Conservation (phyloP, 2,113 vertebrate species). For the Crotalus tigris region DNA sequence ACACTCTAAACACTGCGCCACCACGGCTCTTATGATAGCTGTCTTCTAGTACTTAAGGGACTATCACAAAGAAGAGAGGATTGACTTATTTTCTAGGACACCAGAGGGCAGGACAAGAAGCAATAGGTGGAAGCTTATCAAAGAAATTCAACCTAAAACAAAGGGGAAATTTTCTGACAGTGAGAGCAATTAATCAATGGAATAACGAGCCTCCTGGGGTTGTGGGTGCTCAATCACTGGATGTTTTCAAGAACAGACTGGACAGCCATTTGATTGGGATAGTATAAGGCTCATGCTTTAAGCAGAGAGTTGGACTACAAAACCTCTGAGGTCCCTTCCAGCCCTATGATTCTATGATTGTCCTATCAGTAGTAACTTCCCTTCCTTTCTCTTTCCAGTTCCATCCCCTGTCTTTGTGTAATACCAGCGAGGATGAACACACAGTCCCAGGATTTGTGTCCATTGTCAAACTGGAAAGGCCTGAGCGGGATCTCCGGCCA, state of each 20-base stretch:
- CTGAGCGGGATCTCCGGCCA: slow-evolving; percentile 79
- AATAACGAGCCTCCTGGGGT: background rate
- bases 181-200: background rate
- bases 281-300: background rate
- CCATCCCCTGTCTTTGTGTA: slow-evolving; percentile 95
- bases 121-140: background rate
- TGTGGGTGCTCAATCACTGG: background rate
- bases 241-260: background rate
- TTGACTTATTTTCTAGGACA: background rate
- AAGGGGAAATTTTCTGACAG: background rate
- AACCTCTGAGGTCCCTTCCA: background rate
- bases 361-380: background rate
- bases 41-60: background rate
- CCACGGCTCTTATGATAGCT: background rate
- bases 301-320: background rate
- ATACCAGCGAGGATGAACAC: slow-evolving; percentile 95
- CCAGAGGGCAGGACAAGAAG: background rate
- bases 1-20: too few species aligned
- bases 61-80: background rate
- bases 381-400: slow-evolving; percentile 76
- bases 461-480: slow-evolving; percentile 94
- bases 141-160: background rate
- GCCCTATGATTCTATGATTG: background rate
- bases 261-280: background rate
- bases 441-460: slow-evolving; percentile 89